Evolutionary conservation across 2,797 vertebrate genomes (phyloP).

Genomic region (Cyclopterus lumpus): DNA sequence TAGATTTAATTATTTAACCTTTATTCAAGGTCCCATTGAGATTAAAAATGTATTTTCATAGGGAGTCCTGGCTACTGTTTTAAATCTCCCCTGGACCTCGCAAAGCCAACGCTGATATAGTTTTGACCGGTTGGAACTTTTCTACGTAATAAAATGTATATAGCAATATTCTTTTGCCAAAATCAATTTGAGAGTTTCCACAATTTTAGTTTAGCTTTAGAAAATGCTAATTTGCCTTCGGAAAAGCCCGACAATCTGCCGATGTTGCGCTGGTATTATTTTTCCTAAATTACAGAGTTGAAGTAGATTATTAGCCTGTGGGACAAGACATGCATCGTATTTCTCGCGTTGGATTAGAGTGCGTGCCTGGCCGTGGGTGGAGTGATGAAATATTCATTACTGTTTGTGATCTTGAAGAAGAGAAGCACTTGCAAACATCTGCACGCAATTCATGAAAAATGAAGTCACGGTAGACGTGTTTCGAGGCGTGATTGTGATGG

Average conservation of each 20-base stretch:
- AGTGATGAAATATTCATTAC: conserved; percentile 90
- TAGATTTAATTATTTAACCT: background rate
- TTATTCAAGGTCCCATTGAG: background rate
- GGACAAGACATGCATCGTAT: conserved; percentile 82
- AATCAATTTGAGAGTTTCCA: background rate
- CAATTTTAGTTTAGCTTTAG: background rate
- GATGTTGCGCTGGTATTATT: conserved; percentile 62
- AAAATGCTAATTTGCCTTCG: background rate
- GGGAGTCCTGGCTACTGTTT: background rate
- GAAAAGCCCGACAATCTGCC: conserved; percentile 32
- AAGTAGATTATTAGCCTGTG: conserved; percentile 83
- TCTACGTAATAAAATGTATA: background rate
- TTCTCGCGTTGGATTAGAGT: conserved; percentile 86
- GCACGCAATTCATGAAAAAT: conserved; percentile 71
- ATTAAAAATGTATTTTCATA: too few species aligned
- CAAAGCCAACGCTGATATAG: background rate
- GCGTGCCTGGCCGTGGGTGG: conserved; percentile 73
- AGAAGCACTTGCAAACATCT: conserved; percentile 82
- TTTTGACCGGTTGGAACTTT: background rate
- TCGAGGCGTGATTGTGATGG: conserved; percentile 49
- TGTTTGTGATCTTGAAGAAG: conserved; percentile 86
- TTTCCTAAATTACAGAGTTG: conserved; percentile 71
- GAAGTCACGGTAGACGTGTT: conserved; percentile 66
- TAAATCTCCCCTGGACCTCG: background rate
- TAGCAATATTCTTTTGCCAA: background rate